Evolutionary conservation across 2,113 vertebrate species (phyloP), one percentile per base, ranked within the genome.

Genomic region (Bambusicola thoracicus): DNA sequence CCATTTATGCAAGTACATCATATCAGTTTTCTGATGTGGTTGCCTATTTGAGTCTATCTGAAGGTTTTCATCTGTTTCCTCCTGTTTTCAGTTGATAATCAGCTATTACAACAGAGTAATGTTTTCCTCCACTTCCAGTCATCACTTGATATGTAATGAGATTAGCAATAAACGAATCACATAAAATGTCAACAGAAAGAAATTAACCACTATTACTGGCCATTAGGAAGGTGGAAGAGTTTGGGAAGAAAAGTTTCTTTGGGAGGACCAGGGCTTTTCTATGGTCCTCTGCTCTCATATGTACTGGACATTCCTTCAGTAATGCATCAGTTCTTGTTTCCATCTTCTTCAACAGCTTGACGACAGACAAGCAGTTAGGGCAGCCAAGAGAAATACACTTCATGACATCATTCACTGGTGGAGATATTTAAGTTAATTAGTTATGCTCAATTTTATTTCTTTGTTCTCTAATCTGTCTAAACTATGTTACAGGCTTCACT

Each of bases 401-500:
- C 40, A 75, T 84, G 22, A 44, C 84, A 76, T 89, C 90, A 85
- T 90, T 76, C 76, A 72, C 27, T 36, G 69, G 80, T 91, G 88
- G 43, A 89, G 87, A 79, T 44, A 61, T 91, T 92, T 83, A 66
- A 73, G 49, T 87, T 93, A 93, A 91, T 95, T 85, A 82, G 58
- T 84, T 76, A 84, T 74, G 84, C 86, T 85, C 36, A 61, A 51
- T 96, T 88, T 72, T 95, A 63, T 90, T 91, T 85, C 82, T 94
- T 93, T 95, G 80, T 94, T 95, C 72, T 92, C 44, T 86, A 66
- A 89, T 87, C 59, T 91, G 58, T 94, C 58, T 85, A 74, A 94
- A 91, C 82, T 85, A 49, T 69, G 68, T 92, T 95, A 75, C 85
- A 94, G 85, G 76, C 92, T 93, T 74, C 73, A 85, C 73, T 95